Percentiles rank a stretch among this genome's conserved stretches.
These are phyloP conservation scores for Ariopsis seemanni DNA, from an alignment of 2,113 vertebrate genomes.

Conservation along the genomic window DNA sequence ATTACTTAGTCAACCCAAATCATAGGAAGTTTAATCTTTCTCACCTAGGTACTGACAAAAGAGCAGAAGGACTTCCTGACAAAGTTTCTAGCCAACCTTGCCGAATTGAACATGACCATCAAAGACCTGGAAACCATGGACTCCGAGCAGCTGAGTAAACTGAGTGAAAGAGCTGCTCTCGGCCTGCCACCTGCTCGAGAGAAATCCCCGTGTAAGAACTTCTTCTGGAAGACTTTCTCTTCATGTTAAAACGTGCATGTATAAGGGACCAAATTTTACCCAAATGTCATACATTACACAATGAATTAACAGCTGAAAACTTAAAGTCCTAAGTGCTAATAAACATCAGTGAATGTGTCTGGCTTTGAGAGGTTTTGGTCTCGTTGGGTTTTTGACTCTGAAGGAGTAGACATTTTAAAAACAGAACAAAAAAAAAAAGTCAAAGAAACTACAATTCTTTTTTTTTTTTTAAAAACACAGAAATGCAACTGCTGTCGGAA, in stretches of 20 bases:
- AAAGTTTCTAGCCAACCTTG: slow-evolving; percentile 60
- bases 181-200: slow-evolving; percentile 43
- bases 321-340: neutral
- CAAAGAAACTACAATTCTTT: neutral
- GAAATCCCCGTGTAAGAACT: slow-evolving; percentile 67
- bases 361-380: slow-evolving; percentile 6
- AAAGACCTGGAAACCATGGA: slow-evolving; percentile 18
- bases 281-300: neutral
- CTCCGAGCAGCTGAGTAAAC: slow-evolving; percentile 19
- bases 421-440: neutral
- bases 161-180: slow-evolving; percentile 40
- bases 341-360: neutral
- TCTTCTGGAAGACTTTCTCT: slow-evolving; percentile 78
- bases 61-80: slow-evolving; percentile 53
- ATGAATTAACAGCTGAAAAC: neutral
- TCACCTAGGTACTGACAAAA: slow-evolving; percentile 54
- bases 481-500: neutral
- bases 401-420: neutral
- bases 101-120: slow-evolving; percentile 51
- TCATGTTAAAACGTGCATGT: slow-evolving; percentile 64
- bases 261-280: neutral
- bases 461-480: neutral
- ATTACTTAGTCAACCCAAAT: neutral
- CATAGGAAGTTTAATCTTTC: neutral
- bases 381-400: slow-evolving; percentile 1